Percentiles rank a stretch among this genome's conserved stretches.
Evolutionary conservation across 2,797 vertebrate species (phyloP).

Genomic region (Merluccius polli): DNA sequence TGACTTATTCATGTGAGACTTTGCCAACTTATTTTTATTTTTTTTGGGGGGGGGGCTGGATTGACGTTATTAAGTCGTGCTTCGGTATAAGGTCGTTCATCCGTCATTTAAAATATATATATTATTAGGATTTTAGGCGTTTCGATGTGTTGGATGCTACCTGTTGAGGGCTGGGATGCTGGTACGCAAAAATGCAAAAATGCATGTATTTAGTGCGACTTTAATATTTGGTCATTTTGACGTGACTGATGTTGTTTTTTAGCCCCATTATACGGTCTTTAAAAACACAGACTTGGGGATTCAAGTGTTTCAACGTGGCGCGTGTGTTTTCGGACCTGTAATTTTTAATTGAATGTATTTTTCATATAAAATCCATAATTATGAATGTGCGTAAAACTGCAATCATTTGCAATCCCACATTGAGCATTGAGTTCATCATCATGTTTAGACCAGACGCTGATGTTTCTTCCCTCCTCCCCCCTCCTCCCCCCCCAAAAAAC

Average conservation of each 20-base stretch:
- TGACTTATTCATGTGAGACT: neutral
- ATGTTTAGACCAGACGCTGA: neutral
- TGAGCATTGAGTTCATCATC: neutral
- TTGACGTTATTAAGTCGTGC: neutral
- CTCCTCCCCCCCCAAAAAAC: too few species aligned
- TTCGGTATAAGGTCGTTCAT: neutral
- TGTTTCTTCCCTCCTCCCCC: neutral
- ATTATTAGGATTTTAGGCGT: slow-evolving; percentile 14
- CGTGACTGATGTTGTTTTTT: too few species aligned
- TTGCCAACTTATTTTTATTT: neutral
- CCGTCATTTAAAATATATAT: too few species aligned
- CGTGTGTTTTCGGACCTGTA: neutral
- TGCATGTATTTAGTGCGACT: too few species aligned
- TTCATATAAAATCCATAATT: neutral
- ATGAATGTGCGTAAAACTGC: neutral
- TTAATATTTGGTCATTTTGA: too few species aligned
- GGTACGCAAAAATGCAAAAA: too few species aligned
- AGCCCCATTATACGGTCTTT: too few species aligned
- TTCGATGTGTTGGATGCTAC: slow-evolving; percentile 31
- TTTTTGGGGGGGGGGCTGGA: too few species aligned
- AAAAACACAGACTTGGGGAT: too few species aligned
- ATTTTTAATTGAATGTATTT: neutral
- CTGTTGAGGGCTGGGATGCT: too few species aligned
- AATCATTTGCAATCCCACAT: neutral
- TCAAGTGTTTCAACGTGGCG: neutral